Base-by-base conservation (phyloP, 2,888 invertebrate genomes). In the Cryptocephalus moraei region DNA sequence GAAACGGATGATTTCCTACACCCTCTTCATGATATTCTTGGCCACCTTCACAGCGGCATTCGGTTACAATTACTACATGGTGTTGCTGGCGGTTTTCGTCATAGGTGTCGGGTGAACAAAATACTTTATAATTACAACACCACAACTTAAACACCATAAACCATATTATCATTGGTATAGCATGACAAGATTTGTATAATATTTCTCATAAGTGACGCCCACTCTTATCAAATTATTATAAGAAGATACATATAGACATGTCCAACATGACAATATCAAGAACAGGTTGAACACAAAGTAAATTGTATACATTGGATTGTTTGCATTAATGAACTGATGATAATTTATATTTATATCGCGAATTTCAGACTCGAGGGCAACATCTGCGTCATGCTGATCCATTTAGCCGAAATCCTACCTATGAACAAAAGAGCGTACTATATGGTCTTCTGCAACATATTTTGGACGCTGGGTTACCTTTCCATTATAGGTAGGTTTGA, bases 381-480 rank as follows among this genome's bases (percentile, higher is more conserved):
- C 54, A 60, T 59, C 44, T 59, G 57, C 8, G 56, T 61, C 2
- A 51, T 68, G 14, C 69, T 68, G 59, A 63, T 74, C 9, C 66
- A 71, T 46, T 50, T 73, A 42, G 63, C 68, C 31, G 74, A 75
- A 60, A 65, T 67, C 41, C 48, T 73, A 33, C 70, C 72, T 2
- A 58, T 59, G 33, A 60, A 61, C 32, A 65, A 53, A 48, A 64
- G 74, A 51, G 72, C 71, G 34, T 58, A 57, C 39, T 69, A 61
- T 48, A 51, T 73, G 39, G 58, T 65, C 10, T 43, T 69, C 14
- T 59, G 70, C 8, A 70, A 73, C 55, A 40, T 71, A 33, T 62
- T 67, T 44, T 72, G 71, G 69, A 55, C 61, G 8, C 32, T 67
- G 4, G 72, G 71, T 31, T 70, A 65, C 46, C 41, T 68, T 8